Base-by-base conservation (phyloP, 2,113 vertebrate genomes). In the Amblyopsis rosae region DNA sequence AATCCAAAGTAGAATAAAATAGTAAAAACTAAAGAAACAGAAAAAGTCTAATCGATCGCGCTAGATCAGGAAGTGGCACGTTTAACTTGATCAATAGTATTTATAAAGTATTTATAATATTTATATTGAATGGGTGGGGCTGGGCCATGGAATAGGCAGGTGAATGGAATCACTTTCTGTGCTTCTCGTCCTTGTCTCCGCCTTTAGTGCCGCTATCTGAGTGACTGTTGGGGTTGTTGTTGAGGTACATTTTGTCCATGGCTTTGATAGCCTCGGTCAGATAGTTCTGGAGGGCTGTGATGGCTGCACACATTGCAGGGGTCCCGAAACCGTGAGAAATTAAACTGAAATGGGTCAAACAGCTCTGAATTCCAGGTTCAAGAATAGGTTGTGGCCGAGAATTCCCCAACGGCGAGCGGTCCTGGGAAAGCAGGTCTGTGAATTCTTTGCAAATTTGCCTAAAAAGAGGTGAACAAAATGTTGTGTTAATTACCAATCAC, bases 161-260 rank as follows among this genome's bases (percentile, higher is more conserved):
- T 65, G 84, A 53, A 66, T 2, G 26, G 51, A 54, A 79, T 98
- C 95, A 99, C 95, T 99, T 98, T 94, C 98, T 93, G 94, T 99
- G 98, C 76, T 99, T 99, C 93, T 99, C 98, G 88, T 99, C 98
- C 94, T 99, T 99, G 93, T 99, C 97, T 63, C 96, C 92, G 84
- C 95, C 95, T 94, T 99, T 99, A 94, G 94, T 94, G 93, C 94
- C 95, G 93, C 91, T 96, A 89, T 99, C 97, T 90, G 96, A 96
- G 94, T 98, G 96, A 92, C 95, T 97, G 94, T 96, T 98, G 87
- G 96, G 96, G 88, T 96, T 96, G 93, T 95, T 98, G 94, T 96
- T 99, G 94, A 99, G 96, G 95, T 99, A 99, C 97, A 99, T 98
- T 96, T 99, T 99, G 96, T 99, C 97, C 97, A 99, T 98, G 90